Percentiles rank a stretch among this genome's conserved stretches.
Evolutionary conservation across 2,888 invertebrate species (phyloP).

Genomic region (Dendrolimus houi): DNA sequence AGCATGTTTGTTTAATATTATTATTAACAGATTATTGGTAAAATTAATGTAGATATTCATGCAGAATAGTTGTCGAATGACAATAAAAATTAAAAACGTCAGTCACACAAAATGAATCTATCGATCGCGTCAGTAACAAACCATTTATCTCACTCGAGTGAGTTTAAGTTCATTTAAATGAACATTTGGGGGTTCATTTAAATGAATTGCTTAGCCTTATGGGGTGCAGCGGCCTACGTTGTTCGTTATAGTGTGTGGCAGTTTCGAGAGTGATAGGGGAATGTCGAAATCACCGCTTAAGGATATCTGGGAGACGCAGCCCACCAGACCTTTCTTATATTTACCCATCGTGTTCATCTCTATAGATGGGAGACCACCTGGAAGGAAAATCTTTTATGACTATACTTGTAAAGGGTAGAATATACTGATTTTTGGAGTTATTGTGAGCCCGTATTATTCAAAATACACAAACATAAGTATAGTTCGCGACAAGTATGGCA

Average conservation of each 20-base stretch:
- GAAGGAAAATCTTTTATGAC: constrained; percentile 21
- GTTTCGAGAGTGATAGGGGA: constrained; percentile 80
- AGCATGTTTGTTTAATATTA: no score
- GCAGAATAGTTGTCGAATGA: no score
- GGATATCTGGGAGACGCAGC: constrained; percentile 89
- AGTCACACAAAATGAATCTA: background rate
- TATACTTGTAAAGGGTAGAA: background rate
- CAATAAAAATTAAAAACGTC: no score
- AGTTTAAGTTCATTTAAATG: constrained; percentile 19
- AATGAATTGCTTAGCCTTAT: constrained; percentile 34
- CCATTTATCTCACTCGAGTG: background rate
- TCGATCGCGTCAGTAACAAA: background rate
- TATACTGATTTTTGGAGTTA: background rate
- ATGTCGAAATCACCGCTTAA: constrained; percentile 88
- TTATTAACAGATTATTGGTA: no score
- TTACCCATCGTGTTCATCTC: constrained; percentile 81
- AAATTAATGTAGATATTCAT: no score
- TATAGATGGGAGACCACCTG: constrained; percentile 89
- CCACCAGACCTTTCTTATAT: constrained; percentile 85
- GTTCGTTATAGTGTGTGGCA: constrained; percentile 77
- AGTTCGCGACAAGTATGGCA: no score
- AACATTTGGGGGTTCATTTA: constrained; percentile 24
- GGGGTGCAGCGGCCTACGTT: constrained; percentile 67
- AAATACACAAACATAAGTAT: no score
- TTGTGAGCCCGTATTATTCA: no score